Conservation (phyloP, 1,140 invertebrate species). For the Euschistus heros region DNA sequence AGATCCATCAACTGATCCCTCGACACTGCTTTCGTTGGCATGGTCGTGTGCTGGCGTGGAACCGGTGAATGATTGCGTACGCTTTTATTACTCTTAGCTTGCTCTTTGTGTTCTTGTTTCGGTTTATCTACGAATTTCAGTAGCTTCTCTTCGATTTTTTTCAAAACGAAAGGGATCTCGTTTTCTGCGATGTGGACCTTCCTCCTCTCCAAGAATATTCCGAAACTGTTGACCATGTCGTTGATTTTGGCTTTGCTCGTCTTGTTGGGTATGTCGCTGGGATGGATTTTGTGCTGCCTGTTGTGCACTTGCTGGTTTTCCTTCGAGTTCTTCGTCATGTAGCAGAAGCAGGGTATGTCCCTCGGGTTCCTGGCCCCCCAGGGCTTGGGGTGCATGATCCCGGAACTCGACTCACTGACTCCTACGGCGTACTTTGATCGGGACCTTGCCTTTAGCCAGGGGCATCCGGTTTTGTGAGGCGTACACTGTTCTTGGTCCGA, state of each 20-base stretch:
- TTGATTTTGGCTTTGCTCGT: not conserved
- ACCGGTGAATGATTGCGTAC: not conserved
- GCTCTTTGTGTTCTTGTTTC: not conserved
- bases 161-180: not conserved
- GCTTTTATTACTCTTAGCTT: not conserved
- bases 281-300: not conserved
- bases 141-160: not conserved
- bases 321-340: not conserved
- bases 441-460: not conserved
- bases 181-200: not conserved
- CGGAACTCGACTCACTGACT: not conserved
- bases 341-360: conserved; percentile 12
- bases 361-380: conserved; percentile 19
- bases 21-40: not conserved
- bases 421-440: not conserved
- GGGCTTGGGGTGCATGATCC: conserved; percentile 13
- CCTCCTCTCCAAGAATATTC: not conserved
- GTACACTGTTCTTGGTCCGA: not conserved
- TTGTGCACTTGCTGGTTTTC: not conserved
- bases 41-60: not conserved
- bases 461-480: conserved; percentile 10
- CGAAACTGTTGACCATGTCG: not conserved
- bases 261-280: not conserved
- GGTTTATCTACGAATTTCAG: not conserved
- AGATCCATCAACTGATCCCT: not conserved